Evolutionary conservation across 2,797 vertebrate genomes (phyloP), one percentile per base, ranked within the genome.

Genomic region (Muscicapa comitata): DNA sequence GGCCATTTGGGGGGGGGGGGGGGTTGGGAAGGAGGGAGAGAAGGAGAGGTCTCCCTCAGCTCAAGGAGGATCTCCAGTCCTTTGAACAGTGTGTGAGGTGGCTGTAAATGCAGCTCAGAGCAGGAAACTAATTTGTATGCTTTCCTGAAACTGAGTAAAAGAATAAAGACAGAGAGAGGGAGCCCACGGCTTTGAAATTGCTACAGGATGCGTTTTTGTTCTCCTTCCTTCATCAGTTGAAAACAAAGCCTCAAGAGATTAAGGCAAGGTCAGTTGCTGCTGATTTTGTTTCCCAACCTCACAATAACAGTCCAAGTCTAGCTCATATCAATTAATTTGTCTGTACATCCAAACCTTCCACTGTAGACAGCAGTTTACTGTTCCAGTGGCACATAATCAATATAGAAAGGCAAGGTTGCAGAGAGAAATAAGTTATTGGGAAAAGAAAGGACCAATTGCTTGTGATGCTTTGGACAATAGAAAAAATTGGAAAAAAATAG

Each of bases 161-260:
- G 28, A 73, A 37, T 48, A 7, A 51, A 57, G 48, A 66, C 1
- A 9, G 5, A 67, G 45, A 61, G 26, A 62, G 10, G 9, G 35
- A 94, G 21, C 5, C 31, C 17, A 43, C 6, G 19, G 13, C 10
- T 73, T 80, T 83, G 26, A 37, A 57, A 70, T 35, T 54, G 18
- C 5, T 7, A 1, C 0, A 0, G 23, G 0, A 8, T 12, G 3
- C 42, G 4, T 42, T 7, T 12, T 9, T 51, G 5, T 43, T 47
- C 19, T 47, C 28, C 38, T 55, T 83, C 33, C 55, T 62, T 31
- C 23, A 17, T 15, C 31, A 31, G 10, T 11, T 40, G 6, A 43
- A 86, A 85, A 92, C 43, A n/a, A 86, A 88, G 7, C 25, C 23
- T 76, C 53, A 23, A 63, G 57, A 88, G 25, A 59, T 40, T 55